Conservation (phyloP, 2,888 invertebrate genomes). For the Cepaea hortensis region DNA sequence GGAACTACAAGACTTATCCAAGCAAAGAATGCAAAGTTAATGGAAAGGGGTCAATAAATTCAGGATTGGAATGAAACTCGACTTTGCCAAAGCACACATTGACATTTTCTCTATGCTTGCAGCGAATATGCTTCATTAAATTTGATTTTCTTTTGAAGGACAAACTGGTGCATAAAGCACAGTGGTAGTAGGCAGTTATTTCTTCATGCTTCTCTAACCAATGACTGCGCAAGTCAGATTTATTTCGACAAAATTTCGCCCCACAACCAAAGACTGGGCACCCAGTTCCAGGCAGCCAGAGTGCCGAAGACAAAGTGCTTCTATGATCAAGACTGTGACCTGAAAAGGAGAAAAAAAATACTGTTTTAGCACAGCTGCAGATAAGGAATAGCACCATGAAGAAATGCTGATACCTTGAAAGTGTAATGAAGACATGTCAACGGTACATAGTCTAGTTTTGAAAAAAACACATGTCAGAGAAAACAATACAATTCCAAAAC, state of each 20-base stretch:
- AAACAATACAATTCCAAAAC: no score
- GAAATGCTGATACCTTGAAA: no score
- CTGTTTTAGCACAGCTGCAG: constrained; percentile 2
- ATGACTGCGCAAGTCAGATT: constrained; percentile 28
- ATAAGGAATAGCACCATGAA: no score
- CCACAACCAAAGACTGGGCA: constrained; percentile 42
- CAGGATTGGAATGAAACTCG: constrained; percentile 27
- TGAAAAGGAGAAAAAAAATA: constrained; percentile 12
- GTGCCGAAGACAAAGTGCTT: constrained; percentile 14
- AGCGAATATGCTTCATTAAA: constrained; percentile 9
- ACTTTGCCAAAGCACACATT: not conserved
- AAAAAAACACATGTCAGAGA: no score
- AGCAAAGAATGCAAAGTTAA: constrained; percentile 26
- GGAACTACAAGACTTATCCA: not conserved
- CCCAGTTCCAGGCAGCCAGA: constrained; percentile 30
- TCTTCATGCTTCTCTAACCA: constrained; percentile 45
- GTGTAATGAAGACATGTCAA: no score
- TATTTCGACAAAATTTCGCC: constrained; percentile 23
- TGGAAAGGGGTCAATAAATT: constrained; percentile 36
- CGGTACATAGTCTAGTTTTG: no score
- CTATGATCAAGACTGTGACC: constrained; percentile 8
- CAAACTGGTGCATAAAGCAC: constrained; percentile 14
- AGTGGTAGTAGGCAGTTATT: constrained; percentile 27
- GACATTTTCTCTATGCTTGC: constrained; percentile 5
- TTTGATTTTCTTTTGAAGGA: constrained; percentile 27